phyloP scores from a whole-genome alignment of 2,888 invertebrate genomes.

The Pristionchus arcanus region DNA sequence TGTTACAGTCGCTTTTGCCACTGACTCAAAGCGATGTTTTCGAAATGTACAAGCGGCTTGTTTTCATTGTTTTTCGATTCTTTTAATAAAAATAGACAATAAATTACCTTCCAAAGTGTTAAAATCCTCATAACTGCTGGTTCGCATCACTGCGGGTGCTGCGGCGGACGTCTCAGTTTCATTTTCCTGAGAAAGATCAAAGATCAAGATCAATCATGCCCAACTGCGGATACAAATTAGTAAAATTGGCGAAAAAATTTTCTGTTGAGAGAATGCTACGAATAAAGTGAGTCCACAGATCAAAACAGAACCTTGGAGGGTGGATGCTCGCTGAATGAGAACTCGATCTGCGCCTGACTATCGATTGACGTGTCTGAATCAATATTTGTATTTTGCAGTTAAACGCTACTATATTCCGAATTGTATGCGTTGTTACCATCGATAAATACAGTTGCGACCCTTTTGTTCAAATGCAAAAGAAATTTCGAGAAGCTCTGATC shows the following conservation, averaged over 20 bases:
- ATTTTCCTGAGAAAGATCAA: slow-evolving; percentile 28
- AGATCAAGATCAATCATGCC: not conserved
- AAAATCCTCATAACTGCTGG: slow-evolving; percentile 77
- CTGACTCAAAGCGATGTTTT: not conserved
- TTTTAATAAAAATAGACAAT: not conserved
- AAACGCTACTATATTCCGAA: no score
- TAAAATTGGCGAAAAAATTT: no score
- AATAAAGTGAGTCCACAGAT: no score
- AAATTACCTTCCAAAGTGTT: slow-evolving; percentile 72
- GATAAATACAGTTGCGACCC: no score
- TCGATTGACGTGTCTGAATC: slow-evolving; percentile 34
- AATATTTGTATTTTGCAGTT: not conserved
- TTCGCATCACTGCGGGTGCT: slow-evolving; percentile 58
- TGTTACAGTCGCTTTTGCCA: not conserved
- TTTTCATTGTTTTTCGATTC: not conserved
- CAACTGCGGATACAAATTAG: no score
- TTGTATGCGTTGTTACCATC: no score
- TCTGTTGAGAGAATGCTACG: no score
- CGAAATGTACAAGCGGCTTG: not conserved
- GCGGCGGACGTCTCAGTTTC: slow-evolving; percentile 5
- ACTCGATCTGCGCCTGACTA: slow-evolving; percentile 34
- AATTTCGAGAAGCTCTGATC: no score
- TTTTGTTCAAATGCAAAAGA: no score
- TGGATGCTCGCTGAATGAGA: slow-evolving; percentile 41
- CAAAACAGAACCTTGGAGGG: not conserved